These are phyloP conservation scores for Eupithecia subfuscata DNA, from an alignment of 2,888 invertebrate genomes.

Conservation along the genomic window DNA sequence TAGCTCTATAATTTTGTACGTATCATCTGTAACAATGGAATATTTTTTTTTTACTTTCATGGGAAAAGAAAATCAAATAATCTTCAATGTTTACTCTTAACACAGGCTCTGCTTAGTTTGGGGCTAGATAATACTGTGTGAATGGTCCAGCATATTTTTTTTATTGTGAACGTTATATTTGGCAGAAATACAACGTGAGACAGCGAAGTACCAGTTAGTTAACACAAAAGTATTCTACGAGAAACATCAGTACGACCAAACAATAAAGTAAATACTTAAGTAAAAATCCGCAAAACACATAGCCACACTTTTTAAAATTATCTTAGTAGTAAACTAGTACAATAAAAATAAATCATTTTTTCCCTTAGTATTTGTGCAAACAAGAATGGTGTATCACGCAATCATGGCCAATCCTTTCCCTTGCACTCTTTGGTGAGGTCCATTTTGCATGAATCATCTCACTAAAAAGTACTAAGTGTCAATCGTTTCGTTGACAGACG, in stretches of 20 bases:
- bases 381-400: background rate
- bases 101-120: background rate
- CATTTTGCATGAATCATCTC: background rate
- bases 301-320: background rate
- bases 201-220: background rate
- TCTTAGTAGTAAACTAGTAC: background rate
- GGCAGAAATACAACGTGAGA: background rate
- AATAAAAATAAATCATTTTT: background rate
- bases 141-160: background rate
- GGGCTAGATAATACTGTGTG: background rate
- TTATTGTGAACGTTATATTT: background rate
- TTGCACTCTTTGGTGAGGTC: background rate
- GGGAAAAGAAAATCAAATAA: background rate
- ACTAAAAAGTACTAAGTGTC: background rate
- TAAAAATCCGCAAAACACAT: background rate
- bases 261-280: background rate
- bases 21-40: conserved; percentile 14
- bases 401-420: background rate
- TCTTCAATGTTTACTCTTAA: background rate
- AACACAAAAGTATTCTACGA: background rate
- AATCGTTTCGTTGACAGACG: too few species aligned
- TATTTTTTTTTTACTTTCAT: background rate
- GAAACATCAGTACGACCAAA: background rate
- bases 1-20: conserved; percentile 16
- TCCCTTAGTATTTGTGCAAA: background rate